Evolutionary conservation across 1,140 invertebrate genomes (phyloP), one percentile per base, ranked within the genome.

Genomic region (Saccostrea cuccullata): DNA sequence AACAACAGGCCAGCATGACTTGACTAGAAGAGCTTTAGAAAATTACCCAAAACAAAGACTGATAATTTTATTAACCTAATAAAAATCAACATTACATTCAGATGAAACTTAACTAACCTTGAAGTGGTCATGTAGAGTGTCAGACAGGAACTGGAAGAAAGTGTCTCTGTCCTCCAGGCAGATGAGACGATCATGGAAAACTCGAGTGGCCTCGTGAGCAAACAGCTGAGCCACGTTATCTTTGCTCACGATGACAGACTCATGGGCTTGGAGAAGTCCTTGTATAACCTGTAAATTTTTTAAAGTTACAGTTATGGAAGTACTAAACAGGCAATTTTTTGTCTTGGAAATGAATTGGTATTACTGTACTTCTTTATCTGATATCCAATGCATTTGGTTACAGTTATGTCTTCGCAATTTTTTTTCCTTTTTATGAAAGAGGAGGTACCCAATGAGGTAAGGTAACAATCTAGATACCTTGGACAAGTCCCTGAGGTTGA

Each of bases 401-500:
- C 47, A 47, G 9, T 6, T 47, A 47, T 47, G 1, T 8, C 47
- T 47, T 47, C 0, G 47, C 5, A 47, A 47, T 9, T 47, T 47
- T 47, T 47, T 8, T 47, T 47, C 9, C 9, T 47, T 47, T 47
- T 6, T 47, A 47, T 36, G 30, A 36, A 9, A 47, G 47, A 47
- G 47, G 47, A 9, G 47, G 6, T 47, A 47, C 6, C 47, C 15
- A 20, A 2, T 64, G 3, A 64, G n/a, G 15, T 64, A 17, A 64
- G 5, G 15, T n/a, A 26, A 86, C 56, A 55, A 15, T 77, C 84
- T 15, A 73, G 87, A 40, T 88, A 96, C 96, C 95, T 97, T 97
- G 1, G 97, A 97, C 87, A 98, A 97, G 93, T 98, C 97, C 88
- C 97, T 95, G 87, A 98, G 94, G 94, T 98, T 98, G 95, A 98